Base-by-base conservation (phyloP, 2,888 invertebrate species). In the Acanthoscelides obtectus region DNA sequence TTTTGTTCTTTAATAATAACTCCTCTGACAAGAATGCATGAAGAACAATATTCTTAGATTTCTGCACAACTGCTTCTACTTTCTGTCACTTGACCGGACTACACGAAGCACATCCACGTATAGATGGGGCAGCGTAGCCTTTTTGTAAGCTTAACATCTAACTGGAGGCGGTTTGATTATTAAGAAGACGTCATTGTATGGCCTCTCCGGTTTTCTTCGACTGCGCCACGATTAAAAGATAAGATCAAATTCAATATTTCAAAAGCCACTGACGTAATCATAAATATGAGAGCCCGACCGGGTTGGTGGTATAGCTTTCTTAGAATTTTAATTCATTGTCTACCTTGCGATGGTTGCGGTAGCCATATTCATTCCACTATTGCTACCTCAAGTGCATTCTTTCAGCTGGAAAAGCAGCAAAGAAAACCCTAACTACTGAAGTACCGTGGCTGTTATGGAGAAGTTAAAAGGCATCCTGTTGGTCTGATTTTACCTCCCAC, bases 241-340 rank as follows among this genome's bases (percentile, higher is more conserved):
- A 80, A 80, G 80, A 81, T 82, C 81, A 77, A 74, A 77, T 81
- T 79, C 81, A 79, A 82, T 82, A 81, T 81, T 81, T 81, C 80
- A 81, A 79, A 77, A 78, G 76, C 77, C 75, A 77, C 73, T 74
- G 76, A 80, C 78, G 74, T 74, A 81, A 79, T 74, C 80, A 81
- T 82, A 82, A 82, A 82, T 82, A 81, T 45, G 17, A 45, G 45
- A 45, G 8, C 45, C 45, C 6, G 45, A 82, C 81, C 79, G 77
- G 76, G 77, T 76, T 75, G 79, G 80, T 75, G 79, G 80, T 81
- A 81, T 79, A 79, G 79, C 80, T 80, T 81, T 81, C 81, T 79
- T 78, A 80, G 82, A 82, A 82, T 81, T 81, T 81, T 80, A 81
- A 82, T 81, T 80, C 81, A 80, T 79, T 78, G 80, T 80, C 75